Conservation (phyloP, 1,140 invertebrate genomes). For the Whitmania pigra region DNA sequence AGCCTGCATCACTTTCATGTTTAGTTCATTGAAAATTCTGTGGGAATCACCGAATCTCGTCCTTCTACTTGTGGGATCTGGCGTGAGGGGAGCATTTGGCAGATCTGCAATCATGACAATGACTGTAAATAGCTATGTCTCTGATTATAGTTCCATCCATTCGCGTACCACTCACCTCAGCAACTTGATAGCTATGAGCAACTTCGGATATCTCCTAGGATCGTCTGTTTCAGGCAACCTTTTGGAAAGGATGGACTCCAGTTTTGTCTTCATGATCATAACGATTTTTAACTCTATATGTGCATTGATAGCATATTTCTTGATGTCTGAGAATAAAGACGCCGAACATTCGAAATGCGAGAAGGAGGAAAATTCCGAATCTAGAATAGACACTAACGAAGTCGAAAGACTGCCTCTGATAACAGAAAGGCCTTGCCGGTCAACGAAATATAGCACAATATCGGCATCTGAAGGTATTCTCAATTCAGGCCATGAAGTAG, state of each 20-base stretch:
- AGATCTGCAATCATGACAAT: slow-evolving; percentile 39
- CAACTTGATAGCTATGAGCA: slow-evolving; percentile 37
- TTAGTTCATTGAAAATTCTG: slow-evolving; percentile 27
- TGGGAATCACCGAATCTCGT: slow-evolving; percentile 22
- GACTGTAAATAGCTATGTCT: slow-evolving; percentile 38
- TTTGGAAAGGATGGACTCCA: slow-evolving; percentile 30
- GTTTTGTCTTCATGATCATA: slow-evolving; percentile 31
- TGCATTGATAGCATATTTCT: slow-evolving; percentile 30
- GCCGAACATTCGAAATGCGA: slow-evolving; percentile 19
- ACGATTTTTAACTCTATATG: slow-evolving; percentile 28
- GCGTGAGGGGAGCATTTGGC: slow-evolving; percentile 34
- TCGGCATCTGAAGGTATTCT: background rate
- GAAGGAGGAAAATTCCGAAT: background rate
- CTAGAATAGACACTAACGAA: slow-evolving; percentile 11
- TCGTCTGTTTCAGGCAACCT: slow-evolving; percentile 34
- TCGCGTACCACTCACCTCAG: slow-evolving; percentile 8
- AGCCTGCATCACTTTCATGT: slow-evolving; percentile 35
- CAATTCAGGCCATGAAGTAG: background rate
- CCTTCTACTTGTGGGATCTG: slow-evolving; percentile 33
- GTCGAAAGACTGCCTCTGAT: background rate
- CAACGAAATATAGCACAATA: background rate
- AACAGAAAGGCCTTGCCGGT: too few species aligned
- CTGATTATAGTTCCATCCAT: slow-evolving; percentile 30
- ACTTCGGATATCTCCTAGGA: slow-evolving; percentile 37
- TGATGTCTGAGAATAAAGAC: slow-evolving; percentile 7